A percentile compares a stretch with the other conserved stretches of the same genome.
These are phyloP conservation scores for Corythucha ciliata DNA, from an alignment of 2,888 invertebrate genomes.

Conservation along the genomic window DNA sequence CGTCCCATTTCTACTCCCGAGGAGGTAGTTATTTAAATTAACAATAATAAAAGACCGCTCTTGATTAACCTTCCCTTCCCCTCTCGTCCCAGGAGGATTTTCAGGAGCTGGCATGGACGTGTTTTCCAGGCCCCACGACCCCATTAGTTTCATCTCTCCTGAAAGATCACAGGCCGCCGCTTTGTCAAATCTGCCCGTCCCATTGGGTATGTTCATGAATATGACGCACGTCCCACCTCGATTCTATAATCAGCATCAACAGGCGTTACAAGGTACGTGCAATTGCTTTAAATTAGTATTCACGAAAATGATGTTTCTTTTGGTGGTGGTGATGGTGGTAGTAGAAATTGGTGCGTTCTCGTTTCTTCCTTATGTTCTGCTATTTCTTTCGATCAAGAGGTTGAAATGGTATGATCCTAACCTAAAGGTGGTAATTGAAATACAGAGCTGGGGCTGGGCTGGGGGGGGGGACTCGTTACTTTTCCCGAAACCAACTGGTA, in stretches of 20 bases:
- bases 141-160: conserved; percentile 84
- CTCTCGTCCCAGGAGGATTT: background rate
- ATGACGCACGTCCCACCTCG: conserved; percentile 70
- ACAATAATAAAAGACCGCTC: background rate
- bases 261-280: conserved; percentile 47
- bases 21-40: conserved; percentile 29
- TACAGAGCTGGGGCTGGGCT: no score
- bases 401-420: no score
- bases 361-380: no score
- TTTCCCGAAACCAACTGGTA: no score
- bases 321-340: no score
- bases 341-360: no score
- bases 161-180: conserved; percentile 61
- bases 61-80: background rate
- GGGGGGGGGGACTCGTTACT: no score
- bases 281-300: background rate
- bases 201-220: conserved; percentile 89
- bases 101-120: conserved; percentile 43
- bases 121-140: conserved; percentile 66
- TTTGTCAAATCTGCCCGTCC: conserved; percentile 76
- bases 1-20: conserved; percentile 42
- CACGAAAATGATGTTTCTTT: no score
- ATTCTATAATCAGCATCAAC: conserved; percentile 65
- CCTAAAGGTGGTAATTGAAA: no score
- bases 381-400: no score